Evolutionary conservation across 2,797 vertebrate species (phyloP).

Genomic region (Paguma larvata): DNA sequence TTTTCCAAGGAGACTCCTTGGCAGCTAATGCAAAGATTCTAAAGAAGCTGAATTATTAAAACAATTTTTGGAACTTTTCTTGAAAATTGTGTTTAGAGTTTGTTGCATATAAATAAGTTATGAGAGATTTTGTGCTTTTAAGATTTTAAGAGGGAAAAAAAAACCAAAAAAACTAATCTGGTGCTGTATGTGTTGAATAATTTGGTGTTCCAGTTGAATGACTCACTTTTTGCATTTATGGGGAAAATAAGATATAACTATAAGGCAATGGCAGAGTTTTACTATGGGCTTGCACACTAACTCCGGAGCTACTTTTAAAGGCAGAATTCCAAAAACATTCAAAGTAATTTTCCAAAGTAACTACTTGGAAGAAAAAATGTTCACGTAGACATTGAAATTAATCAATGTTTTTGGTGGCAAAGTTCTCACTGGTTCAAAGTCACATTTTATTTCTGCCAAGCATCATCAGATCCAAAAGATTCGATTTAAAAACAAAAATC

Average conservation of each 20-base stretch:
- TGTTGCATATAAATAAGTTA: background rate
- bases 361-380: conserved; percentile 1
- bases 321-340: background rate
- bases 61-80: background rate
- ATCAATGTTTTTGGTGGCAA: background rate
- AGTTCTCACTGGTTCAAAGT: background rate
- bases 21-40: background rate
- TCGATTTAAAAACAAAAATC: background rate
- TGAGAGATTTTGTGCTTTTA: background rate
- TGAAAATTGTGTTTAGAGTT: background rate
- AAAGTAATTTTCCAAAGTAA: conserved; percentile 10
- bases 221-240: background rate
- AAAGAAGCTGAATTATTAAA: background rate
- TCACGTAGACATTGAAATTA: background rate
- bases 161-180: background rate
- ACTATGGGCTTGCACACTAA: background rate
- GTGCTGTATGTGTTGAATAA: background rate
- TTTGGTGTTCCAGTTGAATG: background rate
- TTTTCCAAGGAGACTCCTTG: background rate
- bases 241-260: background rate
- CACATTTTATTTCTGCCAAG: background rate
- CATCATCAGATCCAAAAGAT: background rate
- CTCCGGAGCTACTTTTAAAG: background rate
- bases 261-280: background rate
- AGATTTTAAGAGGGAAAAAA: background rate